Conservation (phyloP, 1,140 invertebrate genomes). For the Penaeus indicus region DNA sequence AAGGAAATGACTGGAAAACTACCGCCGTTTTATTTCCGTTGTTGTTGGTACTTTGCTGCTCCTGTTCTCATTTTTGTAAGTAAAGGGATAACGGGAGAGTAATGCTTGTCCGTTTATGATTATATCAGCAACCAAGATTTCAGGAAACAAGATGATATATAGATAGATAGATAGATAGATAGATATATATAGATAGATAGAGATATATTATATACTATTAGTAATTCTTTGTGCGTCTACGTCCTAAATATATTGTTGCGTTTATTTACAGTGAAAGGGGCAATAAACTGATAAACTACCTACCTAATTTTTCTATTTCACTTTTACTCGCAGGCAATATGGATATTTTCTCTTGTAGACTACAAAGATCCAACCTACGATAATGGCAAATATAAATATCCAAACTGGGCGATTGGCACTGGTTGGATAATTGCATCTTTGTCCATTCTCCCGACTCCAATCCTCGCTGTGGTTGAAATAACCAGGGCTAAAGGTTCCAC, state of each 20-base stretch:
- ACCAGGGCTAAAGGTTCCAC: slow-evolving; percentile 72
- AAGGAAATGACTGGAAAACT: slow-evolving; percentile 87
- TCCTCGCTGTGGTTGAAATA: slow-evolving; percentile 82
- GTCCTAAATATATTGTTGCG: too few species aligned
- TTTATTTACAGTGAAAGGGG: neutral
- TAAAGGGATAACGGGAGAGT: slow-evolving; percentile 17
- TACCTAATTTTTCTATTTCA: slow-evolving; percentile 1
- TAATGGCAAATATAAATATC: slow-evolving; percentile 80
- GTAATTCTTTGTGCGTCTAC: neutral
- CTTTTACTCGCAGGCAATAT: slow-evolving; percentile 77
- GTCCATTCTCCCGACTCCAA: slow-evolving; percentile 87
- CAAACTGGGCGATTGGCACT: slow-evolving; percentile 84
- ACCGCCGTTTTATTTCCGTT: slow-evolving; percentile 84
- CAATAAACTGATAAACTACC: neutral
- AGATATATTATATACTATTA: neutral
- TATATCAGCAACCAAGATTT: too few species aligned
- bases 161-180: too few species aligned
- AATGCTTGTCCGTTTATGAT: too few species aligned
- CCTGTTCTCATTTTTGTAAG: slow-evolving; percentile 86
- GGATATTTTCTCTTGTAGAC: slow-evolving; percentile 88
- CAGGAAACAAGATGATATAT: too few species aligned
- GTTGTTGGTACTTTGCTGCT: slow-evolving; percentile 87
- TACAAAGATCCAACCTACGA: slow-evolving; percentile 85
- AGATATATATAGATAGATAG: too few species aligned
- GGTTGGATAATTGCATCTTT: slow-evolving; percentile 89